These are phyloP conservation scores for Manacus vitellinus DNA, from an alignment of 2,113 vertebrate genomes.

Conservation along the genomic window DNA sequence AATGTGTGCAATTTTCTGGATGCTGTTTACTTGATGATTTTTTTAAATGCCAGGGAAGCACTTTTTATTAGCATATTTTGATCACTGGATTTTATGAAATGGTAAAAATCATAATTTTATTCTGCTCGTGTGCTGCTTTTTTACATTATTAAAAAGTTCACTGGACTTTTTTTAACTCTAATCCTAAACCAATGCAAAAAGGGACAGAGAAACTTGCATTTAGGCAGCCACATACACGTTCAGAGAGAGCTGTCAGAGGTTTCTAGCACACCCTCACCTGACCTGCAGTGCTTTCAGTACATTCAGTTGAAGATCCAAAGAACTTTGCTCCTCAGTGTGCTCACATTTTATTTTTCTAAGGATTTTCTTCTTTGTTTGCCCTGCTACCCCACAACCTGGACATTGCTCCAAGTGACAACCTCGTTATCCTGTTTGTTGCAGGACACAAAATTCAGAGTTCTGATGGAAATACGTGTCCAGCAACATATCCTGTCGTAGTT, in stretches of 20 bases:
- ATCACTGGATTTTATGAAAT: background rate
- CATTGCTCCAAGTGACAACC: background rate
- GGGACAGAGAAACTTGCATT: background rate
- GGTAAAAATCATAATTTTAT: background rate
- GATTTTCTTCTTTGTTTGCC: background rate
- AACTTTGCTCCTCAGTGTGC: background rate
- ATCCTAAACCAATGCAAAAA: background rate
- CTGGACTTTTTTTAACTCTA: background rate
- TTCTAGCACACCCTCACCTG: background rate
- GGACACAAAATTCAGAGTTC: background rate
- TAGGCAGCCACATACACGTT: background rate
- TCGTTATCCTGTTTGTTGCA: background rate
- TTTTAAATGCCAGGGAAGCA: background rate
- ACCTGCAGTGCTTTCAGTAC: background rate
- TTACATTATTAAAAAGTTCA: background rate
- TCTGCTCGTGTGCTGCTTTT: background rate
- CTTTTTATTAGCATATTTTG: background rate
- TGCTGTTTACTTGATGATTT: background rate
- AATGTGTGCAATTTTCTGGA: background rate
- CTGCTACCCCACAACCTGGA: rapidly evolving
- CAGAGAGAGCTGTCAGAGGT: background rate
- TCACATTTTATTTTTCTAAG: background rate
- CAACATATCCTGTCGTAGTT: background rate
- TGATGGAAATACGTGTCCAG: background rate
- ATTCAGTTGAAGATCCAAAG: background rate